Percentiles rank a stretch among this genome's conserved stretches.
Conservation (phyloP, 1,140 invertebrate genomes). For the Drosophila sp. region DNA sequence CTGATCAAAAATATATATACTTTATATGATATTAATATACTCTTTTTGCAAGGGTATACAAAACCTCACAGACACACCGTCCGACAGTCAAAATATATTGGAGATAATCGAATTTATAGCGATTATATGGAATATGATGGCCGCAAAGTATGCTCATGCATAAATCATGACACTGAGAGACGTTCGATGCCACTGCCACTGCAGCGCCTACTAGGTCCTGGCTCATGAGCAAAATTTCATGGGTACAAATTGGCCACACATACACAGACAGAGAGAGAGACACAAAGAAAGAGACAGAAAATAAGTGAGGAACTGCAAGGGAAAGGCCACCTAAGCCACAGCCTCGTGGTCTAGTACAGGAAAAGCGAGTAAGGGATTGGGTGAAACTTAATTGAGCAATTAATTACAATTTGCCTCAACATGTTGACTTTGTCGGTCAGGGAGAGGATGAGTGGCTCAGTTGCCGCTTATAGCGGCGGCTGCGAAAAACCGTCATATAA, state of each 20-base stretch:
- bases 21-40: too few relatives aligned
- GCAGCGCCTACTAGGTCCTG: not conserved
- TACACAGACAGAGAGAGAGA: not conserved
- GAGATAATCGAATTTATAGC: conserved; percentile 59
- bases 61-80: not conserved
- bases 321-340: conserved; percentile 9
- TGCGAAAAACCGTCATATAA: conserved; percentile 13
- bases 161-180: conserved; percentile 15
- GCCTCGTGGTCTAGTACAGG: not conserved
- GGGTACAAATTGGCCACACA: conserved; percentile 21
- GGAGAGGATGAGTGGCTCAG: not conserved
- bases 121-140: conserved; percentile 26
- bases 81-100: conserved; percentile 33
- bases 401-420: conserved; percentile 23
- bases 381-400: conserved; percentile 22
- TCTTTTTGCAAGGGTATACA: not conserved
- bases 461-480: not conserved
- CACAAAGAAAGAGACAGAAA: not conserved
- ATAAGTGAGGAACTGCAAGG: conserved; percentile 14
- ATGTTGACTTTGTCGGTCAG: conserved; percentile 16
- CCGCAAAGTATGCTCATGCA: conserved; percentile 21
- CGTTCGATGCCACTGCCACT: conserved; percentile 5
- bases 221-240: conserved; percentile 12
- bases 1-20: too few relatives aligned
- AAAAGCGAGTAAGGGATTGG: not conserved